Evolutionary conservation across 2,113 vertebrate genomes (phyloP), one percentile per base, ranked within the genome.

Genomic region (Lagenorhynchus albirostris): DNA sequence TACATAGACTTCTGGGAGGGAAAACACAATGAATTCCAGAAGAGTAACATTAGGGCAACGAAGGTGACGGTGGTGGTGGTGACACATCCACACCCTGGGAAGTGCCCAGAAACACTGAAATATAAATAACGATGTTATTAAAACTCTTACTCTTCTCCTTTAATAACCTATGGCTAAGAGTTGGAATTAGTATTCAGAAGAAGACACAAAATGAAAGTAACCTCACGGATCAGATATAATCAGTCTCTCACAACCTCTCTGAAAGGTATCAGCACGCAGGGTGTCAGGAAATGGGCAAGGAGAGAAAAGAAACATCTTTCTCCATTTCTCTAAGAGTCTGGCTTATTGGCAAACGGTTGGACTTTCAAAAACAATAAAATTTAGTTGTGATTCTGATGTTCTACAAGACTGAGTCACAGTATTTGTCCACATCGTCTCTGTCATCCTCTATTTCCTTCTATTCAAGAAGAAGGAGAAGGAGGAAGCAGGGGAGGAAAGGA

Each of bases 91-190:
- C 68, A 0, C 95, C 77, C 47, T 17, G 79, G 31, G 2, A 65
- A 80, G 13, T 77, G 77, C 53, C 44, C 41, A 36, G 1, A 86
- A 95, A 71, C 17, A 38, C 13, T 15, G 50, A 60, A 33, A 44
- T 36, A 65, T 53, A 95, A 63, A 53, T 76, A 70, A 44, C 11
- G 29, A 58, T 83, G 3, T 63, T 62, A 18, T 31, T n/a, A 95
- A 92, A 97, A 33, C 31, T 26, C n/a, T 26, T 83, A 89, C 47
- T 91, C 41, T 81, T 87, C 55, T 95, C n/a, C n/a, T 92, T 53
- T 0, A 96, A 60, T 41, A 97, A 95, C 47, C 4, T 20, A 62
- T 38, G 21, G 79, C 74, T 38, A 85, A 83, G 89, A 89, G 31
- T 94, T 68, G 29, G 63, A 8, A 31, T 31, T 20, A 89, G 33